These are phyloP conservation scores for Paraescarpia echinospica DNA, from an alignment of 1,140 invertebrate genomes.

Conservation along the genomic window DNA sequence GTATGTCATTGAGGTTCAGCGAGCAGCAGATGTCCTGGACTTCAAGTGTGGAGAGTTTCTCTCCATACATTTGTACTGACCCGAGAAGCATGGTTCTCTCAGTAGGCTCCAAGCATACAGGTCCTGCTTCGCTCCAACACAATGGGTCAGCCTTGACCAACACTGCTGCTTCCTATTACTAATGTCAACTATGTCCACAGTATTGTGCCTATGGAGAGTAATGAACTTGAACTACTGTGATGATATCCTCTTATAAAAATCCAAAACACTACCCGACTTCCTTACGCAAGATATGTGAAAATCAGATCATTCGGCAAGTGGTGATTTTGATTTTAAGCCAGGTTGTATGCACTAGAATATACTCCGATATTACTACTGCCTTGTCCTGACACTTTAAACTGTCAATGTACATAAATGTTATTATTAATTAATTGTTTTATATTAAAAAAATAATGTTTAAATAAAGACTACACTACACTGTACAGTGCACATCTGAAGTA, in stretches of 20 bases:
- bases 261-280: neutral
- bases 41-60: conserved; percentile 23
- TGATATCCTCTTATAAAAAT: neutral
- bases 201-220: no score
- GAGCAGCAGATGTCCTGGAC: conserved; percentile 28
- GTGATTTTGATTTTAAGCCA: neutral
- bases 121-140: neutral
- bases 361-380: neutral
- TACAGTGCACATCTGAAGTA: no score
- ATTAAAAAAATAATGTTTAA: no score
- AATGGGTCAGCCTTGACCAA: neutral
- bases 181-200: neutral
- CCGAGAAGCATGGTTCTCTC: conserved; percentile 4
- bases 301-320: neutral
- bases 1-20: conserved; percentile 22
- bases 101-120: neutral
- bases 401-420: neutral
- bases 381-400: neutral
- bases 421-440: no score
- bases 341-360: no score
- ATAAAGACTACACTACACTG: no score
- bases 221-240: no score
- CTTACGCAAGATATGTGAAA: neutral
- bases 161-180: neutral
- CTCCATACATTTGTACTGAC: conserved; percentile 25